Conservation (phyloP, 2,888 invertebrate species). For the Lasioglossum vierecki region DNA sequence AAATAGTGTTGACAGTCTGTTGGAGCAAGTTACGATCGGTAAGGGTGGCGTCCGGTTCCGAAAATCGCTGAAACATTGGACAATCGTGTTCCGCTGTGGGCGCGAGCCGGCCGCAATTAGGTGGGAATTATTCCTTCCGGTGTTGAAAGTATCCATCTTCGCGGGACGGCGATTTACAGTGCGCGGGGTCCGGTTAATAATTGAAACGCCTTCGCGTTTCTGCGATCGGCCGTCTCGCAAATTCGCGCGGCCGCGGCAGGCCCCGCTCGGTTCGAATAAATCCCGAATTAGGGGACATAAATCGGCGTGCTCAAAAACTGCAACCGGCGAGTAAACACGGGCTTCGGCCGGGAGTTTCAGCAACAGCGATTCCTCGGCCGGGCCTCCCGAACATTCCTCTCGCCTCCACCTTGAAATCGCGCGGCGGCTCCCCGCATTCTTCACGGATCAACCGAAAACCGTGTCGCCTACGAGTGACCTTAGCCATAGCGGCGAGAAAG, state of each 20-base stretch:
- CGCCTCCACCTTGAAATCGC: constrained; percentile 34
- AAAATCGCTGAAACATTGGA: constrained; percentile 46
- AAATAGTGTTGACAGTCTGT: not conserved
- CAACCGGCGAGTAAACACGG: constrained; percentile 18
- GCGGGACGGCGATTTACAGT: constrained; percentile 17
- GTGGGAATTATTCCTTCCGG: constrained; percentile 47
- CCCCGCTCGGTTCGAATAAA: constrained; percentile 27
- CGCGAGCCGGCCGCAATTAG: constrained; percentile 44
- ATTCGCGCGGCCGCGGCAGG: constrained; percentile 12
- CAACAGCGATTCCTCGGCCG: constrained; percentile 34
- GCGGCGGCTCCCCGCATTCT: constrained; percentile 34
- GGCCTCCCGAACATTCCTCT: constrained; percentile 11
- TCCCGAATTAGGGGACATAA: constrained; percentile 28
- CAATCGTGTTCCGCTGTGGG: not conserved
- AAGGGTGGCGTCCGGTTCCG: constrained; percentile 35
- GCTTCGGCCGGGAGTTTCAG: not conserved
- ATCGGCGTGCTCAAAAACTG: constrained; percentile 26
- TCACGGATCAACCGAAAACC: constrained; percentile 43
- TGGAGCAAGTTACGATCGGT: not conserved
- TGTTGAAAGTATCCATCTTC: constrained; percentile 24
- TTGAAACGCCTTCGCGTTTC: constrained; percentile 13
- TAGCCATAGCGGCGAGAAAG: constrained; percentile 30
- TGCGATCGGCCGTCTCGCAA: constrained; percentile 23
- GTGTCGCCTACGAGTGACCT: constrained; percentile 49
- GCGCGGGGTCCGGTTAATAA: not conserved